Evolutionary conservation across 2,888 invertebrate genomes (phyloP).

Genomic region (Morpho deidamia): DNA sequence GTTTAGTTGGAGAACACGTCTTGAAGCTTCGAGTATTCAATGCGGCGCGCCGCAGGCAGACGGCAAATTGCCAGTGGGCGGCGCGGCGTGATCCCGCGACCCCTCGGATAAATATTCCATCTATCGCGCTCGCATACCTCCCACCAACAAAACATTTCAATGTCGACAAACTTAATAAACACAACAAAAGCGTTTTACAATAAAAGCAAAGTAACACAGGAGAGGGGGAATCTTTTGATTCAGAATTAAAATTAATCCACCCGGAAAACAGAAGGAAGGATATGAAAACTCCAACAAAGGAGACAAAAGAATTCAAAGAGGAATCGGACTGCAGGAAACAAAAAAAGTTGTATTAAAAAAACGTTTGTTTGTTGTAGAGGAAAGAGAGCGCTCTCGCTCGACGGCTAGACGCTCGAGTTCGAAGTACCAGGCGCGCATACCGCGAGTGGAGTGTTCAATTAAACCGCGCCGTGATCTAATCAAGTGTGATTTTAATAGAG

Average conservation of each 20-base stretch:
- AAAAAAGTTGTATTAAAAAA: slow-evolving; percentile 42
- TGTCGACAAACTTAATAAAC: slow-evolving; percentile 27
- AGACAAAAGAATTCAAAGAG: slow-evolving; percentile 55
- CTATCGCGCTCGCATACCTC: slow-evolving; percentile 33
- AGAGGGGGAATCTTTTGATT: slow-evolving; percentile 46
- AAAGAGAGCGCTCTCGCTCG: slow-evolving; percentile 33
- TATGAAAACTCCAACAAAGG: slow-evolving; percentile 66
- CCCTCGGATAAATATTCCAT: slow-evolving; percentile 63
- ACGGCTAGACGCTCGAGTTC: slow-evolving; percentile 31
- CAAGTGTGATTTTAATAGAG: slow-evolving; percentile 69
- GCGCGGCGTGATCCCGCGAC: slow-evolving; percentile 63
- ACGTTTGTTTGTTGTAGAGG: slow-evolving; percentile 29
- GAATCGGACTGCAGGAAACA: slow-evolving; percentile 38
- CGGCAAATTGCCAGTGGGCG: slow-evolving; percentile 71
- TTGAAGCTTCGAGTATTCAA: slow-evolving; percentile 41
- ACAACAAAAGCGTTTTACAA: slow-evolving; percentile 24
- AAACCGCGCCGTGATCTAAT: slow-evolving; percentile 62
- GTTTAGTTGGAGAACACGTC: slow-evolving; percentile 66
- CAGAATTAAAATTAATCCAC: slow-evolving; percentile 68
- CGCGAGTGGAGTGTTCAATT: slow-evolving; percentile 57
- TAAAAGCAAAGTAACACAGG: slow-evolving; percentile 28
- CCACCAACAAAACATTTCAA: slow-evolving; percentile 30
- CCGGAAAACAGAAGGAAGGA: slow-evolving; percentile 66
- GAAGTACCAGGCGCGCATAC: slow-evolving; percentile 59
- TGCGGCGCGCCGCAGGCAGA: slow-evolving; percentile 49